Base-by-base conservation (phyloP, 2,888 invertebrate species). In the Lissocephala sabroskyi region DNA sequence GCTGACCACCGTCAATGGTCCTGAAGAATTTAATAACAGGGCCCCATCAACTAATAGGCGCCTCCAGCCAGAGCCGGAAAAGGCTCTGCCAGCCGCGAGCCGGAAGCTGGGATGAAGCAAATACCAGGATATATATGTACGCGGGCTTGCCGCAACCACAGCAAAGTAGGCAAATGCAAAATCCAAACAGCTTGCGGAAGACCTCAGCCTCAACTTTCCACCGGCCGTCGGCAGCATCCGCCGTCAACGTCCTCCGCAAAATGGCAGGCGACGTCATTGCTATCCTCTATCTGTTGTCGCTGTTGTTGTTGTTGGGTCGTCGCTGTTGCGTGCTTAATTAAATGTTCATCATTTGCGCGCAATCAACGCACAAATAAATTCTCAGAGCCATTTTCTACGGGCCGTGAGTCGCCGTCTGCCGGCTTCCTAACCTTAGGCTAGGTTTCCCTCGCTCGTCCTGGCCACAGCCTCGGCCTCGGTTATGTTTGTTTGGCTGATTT, bases 331-430 rank as follows among this genome's bases (percentile, higher is more conserved):
- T 66, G 74, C 75, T 75, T 75, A 75, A 75, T 75, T 75, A 75
- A 75, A 75, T 77, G 77, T 77, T 75, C 75, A 75, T 74, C 77
- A 75, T 75, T 75, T 77, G 77, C 75, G 77, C 75, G 68, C 75
- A 75, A 75, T 75, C 75, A 77, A 71, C 77, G 74, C 78, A 65
- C 62, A 71, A 74, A 75, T 70, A 74, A 76, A 35, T 35, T 35
- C 35, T 35, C 35, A 35, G 16, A 13, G 16, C 35, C 13, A 16
- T 13, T 35, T 16, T 35, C 10, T 33, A n/a, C n/a, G n/a, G n/a
- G n/a, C n/a, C n/a, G 33, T 3, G 14, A 13, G 3, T 7, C 23
- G 3, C 23, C 4, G 7, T 23, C 7, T 23, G 23, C 23, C 23
- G 70, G 66, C 74, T 71, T 42, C 64, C 70, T 65, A 58, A 56